phyloP scores from a whole-genome alignment of 2,113 vertebrate species.

The Crotalus viridis region DNA sequence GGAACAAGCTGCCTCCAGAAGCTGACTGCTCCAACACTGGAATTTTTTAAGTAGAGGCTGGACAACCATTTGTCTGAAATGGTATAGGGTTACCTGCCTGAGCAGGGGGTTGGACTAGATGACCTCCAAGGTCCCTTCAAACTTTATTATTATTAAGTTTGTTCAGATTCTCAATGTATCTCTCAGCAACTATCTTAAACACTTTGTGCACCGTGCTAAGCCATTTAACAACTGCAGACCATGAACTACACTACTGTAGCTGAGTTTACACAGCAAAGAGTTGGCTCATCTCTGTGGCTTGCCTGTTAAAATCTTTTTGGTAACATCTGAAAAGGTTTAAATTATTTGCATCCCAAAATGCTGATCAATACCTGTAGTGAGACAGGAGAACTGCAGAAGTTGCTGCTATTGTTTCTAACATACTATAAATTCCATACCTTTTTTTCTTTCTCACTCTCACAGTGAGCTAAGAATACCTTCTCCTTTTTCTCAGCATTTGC shows the following conservation, averaged over 20 bases:
- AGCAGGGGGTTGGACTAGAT: no score
- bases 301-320: background rate
- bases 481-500: background rate
- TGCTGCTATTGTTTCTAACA: background rate
- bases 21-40: no score
- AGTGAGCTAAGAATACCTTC: background rate
- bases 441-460: background rate
- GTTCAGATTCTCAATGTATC: background rate
- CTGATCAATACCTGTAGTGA: background rate
- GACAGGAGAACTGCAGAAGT: background rate
- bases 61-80: no score
- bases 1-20: no score
- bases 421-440: background rate
- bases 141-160: no score
- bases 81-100: no score
- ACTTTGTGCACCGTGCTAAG: background rate
- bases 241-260: background rate
- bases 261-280: background rate
- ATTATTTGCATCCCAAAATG: background rate
- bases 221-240: background rate
- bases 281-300: background rate
- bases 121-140: no score
- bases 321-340: background rate
- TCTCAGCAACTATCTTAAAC: background rate
- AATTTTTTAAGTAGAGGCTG: no score